Percentiles rank a stretch among this genome's conserved stretches.
These are phyloP conservation scores for Cervus canadensis DNA, from an alignment of 2,113 vertebrate genomes.

Conservation along the genomic window DNA sequence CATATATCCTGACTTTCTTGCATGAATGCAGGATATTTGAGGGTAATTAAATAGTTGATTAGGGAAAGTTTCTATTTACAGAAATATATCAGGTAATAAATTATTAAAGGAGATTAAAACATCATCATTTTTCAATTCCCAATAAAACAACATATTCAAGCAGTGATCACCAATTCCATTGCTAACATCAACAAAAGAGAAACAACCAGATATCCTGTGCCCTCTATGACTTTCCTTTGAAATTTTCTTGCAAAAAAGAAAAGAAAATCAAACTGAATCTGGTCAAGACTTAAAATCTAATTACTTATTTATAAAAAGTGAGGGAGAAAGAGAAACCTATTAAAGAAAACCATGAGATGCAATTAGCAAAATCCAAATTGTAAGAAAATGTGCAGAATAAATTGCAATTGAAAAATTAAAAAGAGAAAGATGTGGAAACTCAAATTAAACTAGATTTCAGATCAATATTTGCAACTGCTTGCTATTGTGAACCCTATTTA, in stretches of 20 bases:
- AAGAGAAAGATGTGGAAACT: neutral
- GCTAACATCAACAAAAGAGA: neutral
- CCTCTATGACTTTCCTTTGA: neutral
- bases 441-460: neutral
- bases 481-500: neutral
- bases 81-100: neutral
- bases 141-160: neutral
- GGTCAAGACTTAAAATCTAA: neutral
- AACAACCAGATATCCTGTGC: neutral
- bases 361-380: neutral
- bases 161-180: neutral
- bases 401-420: neutral
- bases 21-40: neutral
- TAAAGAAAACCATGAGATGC: neutral
- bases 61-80: neutral
- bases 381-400: neutral
- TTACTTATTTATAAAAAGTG: neutral
- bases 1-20: neutral
- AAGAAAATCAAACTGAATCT: neutral
- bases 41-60: neutral
- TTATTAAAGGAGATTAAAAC: neutral
- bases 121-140: neutral
- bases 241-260: neutral
- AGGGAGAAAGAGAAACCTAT: neutral
- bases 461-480: neutral